phyloP scores from a whole-genome alignment of 2,113 vertebrate species.

The Clarias macrocephalus region DNA sequence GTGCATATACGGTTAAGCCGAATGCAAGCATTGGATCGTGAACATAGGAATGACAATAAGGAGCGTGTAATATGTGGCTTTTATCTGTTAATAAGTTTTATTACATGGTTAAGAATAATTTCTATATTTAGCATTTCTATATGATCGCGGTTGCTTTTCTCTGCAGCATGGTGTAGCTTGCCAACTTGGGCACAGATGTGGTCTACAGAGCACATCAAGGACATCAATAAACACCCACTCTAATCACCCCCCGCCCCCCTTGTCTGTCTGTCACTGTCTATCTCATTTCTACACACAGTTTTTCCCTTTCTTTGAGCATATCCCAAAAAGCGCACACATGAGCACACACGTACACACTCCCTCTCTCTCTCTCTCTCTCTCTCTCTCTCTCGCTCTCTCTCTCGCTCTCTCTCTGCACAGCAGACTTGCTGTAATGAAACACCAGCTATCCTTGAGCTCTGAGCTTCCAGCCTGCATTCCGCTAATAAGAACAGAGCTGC shows the following conservation, averaged over 20 bases:
- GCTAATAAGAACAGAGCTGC: conserved; percentile 72
- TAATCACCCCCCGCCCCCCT: neutral
- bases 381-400: neutral
- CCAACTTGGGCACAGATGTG: conserved; percentile 17
- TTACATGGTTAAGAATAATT: neutral
- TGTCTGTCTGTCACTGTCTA: neutral
- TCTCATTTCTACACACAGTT: neutral
- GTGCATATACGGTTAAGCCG: neutral
- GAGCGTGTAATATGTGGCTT: neutral
- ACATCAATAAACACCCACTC: conserved; percentile 15
- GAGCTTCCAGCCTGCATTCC: conserved; percentile 52
- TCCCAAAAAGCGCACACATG: neutral
- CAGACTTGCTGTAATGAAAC: conserved; percentile 21
- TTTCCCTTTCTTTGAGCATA: neutral
- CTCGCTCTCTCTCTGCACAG: neutral
- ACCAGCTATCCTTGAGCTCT: conserved; percentile 52
- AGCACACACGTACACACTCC: conserved; percentile 34
- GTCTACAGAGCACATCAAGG: conserved; percentile 46
- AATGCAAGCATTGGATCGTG: neutral
- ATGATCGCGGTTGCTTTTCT: neutral
- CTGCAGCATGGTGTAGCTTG: neutral
- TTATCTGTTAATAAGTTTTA: neutral
- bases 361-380: neutral
- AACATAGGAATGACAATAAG: neutral
- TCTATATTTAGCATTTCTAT: neutral